A percentile compares a stretch with the other conserved stretches of the same genome.
Conservation (phyloP, 2,888 invertebrate genomes). For the Cryptus viduatorius region DNA sequence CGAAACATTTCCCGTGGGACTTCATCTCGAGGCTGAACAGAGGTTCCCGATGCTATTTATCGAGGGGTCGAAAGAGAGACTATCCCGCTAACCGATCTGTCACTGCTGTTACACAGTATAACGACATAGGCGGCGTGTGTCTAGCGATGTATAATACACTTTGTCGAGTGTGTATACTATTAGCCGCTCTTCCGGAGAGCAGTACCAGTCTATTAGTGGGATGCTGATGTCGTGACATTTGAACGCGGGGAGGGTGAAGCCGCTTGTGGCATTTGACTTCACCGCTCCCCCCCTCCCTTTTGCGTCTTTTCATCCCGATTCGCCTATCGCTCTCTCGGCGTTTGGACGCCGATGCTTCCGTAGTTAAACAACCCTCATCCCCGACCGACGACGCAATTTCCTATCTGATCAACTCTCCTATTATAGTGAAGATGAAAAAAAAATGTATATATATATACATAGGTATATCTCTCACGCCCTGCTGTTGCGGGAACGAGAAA, state of each 20-base stretch:
- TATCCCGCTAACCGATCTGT: constrained; percentile 57
- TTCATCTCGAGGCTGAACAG: constrained; percentile 47
- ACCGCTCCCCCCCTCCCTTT: constrained; percentile 64
- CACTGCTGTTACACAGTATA: constrained; percentile 43
- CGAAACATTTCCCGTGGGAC: constrained; percentile 59
- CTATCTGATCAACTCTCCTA: constrained; percentile 64
- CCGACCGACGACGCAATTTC: constrained; percentile 62
- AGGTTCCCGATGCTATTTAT: constrained; percentile 40
- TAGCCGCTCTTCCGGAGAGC: constrained; percentile 64
- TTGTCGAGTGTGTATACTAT: constrained; percentile 61
- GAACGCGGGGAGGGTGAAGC: constrained; percentile 45
- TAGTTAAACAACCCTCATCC: constrained; percentile 50
- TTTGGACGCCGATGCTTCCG: constrained; percentile 30
- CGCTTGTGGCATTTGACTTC: constrained; percentile 80
- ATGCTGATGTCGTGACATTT: constrained; percentile 77
- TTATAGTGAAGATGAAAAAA: constrained; percentile 44
- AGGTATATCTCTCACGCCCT: constrained; percentile 52
- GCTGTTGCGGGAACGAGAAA: constrained; percentile 35
- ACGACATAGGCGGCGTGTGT: constrained; percentile 54
- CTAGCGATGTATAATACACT: constrained; percentile 54
- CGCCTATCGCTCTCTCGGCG: constrained; percentile 29
- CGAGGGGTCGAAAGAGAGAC: constrained; percentile 28
- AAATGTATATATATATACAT: constrained; percentile 16
- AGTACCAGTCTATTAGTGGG: constrained; percentile 79
- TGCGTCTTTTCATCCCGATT: constrained; percentile 56